Evolutionary conservation across 2,888 invertebrate genomes (phyloP).

Genomic region (Dryadula phaetusa): DNA sequence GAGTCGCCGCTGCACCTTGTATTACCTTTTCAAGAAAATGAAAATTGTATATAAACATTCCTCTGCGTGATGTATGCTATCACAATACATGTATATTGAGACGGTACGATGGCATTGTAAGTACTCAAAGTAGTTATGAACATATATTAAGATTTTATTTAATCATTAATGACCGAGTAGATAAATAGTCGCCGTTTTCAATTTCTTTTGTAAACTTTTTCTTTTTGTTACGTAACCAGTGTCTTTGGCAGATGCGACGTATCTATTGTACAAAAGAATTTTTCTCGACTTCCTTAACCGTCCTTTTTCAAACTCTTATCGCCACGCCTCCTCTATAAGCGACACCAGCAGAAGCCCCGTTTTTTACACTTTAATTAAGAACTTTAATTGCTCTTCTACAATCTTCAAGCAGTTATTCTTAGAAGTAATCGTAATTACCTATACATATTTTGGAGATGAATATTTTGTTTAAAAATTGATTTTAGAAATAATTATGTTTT

Average conservation of each 20-base stretch:
- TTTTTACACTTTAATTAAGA: slow-evolving; percentile 60
- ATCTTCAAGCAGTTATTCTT: slow-evolving; percentile 54
- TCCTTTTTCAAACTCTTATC: slow-evolving; percentile 45
- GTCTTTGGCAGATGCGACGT: slow-evolving; percentile 34
- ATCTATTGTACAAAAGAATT: slow-evolving; percentile 40
- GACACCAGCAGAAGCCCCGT: slow-evolving; percentile 43
- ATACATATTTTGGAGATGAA: background rate
- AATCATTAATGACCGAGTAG: background rate
- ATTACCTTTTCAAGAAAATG: no score
- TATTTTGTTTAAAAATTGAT: background rate
- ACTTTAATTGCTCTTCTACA: slow-evolving; percentile 58
- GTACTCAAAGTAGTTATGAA: background rate
- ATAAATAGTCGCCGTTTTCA: background rate
- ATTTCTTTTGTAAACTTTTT: slow-evolving; percentile 37
- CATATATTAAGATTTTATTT: background rate
- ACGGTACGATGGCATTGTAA: no score
- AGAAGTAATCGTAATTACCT: slow-evolving; percentile 45
- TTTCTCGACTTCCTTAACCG: slow-evolving; percentile 32
- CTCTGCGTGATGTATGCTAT: no score
- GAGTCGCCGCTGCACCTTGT: no score
- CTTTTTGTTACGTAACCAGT: slow-evolving; percentile 42
- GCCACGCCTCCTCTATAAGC: slow-evolving; percentile 44
- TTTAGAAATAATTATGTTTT: background rate
- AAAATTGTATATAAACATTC: no score
- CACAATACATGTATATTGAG: no score